A percentile compares a stretch with the other conserved stretches of the same genome.
Conservation (phyloP, 2,888 invertebrate genomes). For the Lepas anatifera region DNA sequence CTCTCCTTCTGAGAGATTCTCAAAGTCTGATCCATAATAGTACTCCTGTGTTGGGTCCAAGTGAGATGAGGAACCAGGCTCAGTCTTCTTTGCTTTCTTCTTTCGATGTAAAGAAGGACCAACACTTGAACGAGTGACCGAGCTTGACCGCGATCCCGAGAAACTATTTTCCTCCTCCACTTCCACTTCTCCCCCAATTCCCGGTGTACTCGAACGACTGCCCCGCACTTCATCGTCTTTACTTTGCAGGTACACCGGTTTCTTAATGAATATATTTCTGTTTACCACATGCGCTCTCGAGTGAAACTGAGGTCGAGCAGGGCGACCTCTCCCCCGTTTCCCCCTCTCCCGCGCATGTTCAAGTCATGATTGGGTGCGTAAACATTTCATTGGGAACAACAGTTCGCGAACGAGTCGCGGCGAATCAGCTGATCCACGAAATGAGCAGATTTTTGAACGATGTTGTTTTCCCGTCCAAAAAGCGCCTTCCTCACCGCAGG, state of each 20-base stretch:
- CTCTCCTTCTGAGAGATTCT: conserved; percentile 57
- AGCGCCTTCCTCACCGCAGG: conserved; percentile 5
- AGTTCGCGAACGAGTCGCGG: no score
- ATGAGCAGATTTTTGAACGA: conserved; percentile 3
- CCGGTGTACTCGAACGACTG: conserved; percentile 18
- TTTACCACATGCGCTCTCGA: background rate
- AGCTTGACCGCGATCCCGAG: background rate
- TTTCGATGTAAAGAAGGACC: background rate
- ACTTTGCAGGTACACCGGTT: conserved; percentile 75
- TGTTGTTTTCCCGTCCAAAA: conserved; percentile 10
- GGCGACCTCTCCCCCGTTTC: background rate
- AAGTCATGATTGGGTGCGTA: background rate
- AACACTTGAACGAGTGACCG: background rate
- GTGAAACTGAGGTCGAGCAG: background rate
- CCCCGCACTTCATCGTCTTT: conserved; percentile 36
- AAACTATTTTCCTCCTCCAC: background rate
- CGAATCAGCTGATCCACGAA: conserved; percentile 9
- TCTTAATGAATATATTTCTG: conserved; percentile 46
- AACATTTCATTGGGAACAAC: no score
- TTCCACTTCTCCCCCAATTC: conserved; percentile 14
- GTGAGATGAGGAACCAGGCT: conserved; percentile 58
- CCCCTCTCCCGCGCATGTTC: background rate
- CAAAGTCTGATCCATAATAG: conserved; percentile 86
- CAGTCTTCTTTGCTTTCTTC: conserved; percentile 31
- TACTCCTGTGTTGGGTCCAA: conserved; percentile 78